Evolutionary conservation across 2,888 invertebrate genomes (phyloP), one percentile per base, ranked within the genome.

Genomic region (Rapana venosa): DNA sequence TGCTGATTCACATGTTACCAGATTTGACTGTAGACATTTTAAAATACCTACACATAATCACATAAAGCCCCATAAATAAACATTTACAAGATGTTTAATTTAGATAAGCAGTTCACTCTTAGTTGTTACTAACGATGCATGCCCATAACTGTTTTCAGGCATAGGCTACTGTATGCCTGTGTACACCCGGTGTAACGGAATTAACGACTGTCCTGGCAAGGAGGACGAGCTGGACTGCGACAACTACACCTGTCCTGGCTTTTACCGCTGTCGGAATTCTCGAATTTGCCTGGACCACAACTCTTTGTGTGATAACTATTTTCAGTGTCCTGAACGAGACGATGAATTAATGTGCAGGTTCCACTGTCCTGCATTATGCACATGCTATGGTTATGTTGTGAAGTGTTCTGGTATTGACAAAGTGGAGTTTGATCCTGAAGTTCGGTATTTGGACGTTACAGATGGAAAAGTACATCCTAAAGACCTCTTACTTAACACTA

Each of bases 301-400:
- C 2, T 86, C 90, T 58, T 66, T 91, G 58, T 91, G 91, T 81
- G 91, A 91, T 35, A 88, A 85, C 35, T 36, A 88, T n/a, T 91
- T 89, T 58, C 91, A 91, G 47, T 90, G 91, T 47, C 91, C 91
- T 0, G 26, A 91, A 15, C 90, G 85, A 26, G 91, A 91, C 36
- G 91, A 90, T 79, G 91, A 91, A 66, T 26, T 81, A 26, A 47
- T 91, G 86, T 91, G 91, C 70, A 90, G 87, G 61, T 47, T 90
- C 30, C 70, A 86, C 20, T 91, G 90, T 86, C 91, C 91, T 26
- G 66, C 26, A 0, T 47, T 79, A 58, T 91, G 91, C 35, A 17
- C 77, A 0, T 90, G 91, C 58, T 81, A 26, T 26, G 88, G 90
- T 26, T 79, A 85, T 47, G 88, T 88, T 17, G 84, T 90, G 17